Evolutionary conservation across 1,140 invertebrate species (phyloP), one percentile per base, ranked within the genome.

Genomic region (Muscidifurax raptorellus): DNA sequence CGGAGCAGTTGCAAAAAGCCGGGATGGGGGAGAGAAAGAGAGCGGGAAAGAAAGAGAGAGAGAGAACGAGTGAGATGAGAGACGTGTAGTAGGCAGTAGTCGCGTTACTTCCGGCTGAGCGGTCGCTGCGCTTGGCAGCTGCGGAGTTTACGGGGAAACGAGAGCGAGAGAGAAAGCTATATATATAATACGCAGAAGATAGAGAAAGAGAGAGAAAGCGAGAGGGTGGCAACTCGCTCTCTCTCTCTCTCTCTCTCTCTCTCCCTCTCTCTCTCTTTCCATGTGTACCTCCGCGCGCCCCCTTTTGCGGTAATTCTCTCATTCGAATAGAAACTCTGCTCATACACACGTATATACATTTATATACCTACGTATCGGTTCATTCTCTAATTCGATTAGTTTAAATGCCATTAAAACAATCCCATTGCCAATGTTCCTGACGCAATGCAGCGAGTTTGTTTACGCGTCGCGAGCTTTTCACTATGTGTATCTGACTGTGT

Each of bases 361-460:
- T 27, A 47, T 22, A 67, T 83, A 59, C 28, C n/a, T 1, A 22
- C 77, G 25, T 52, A 83, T 78, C 77, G 85, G 77, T 77, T 92
- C 90, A 88, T 90, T 91, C 91, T 89, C 90, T 93, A 92, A 93
- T 93, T 93, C 92, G 92, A 93, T 93, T 92, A 93, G 91, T 91
- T 92, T 91, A 92, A 92, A 93, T 92, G 91, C 91, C 90, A 92
- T 93, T 93, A 93, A 92, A 93, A 92, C 91, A 93, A 92, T 92
- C 91, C 91, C 88, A 89, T 92, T 92, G 90, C 88, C 78, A 89
- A 85, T 89, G 88, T 87, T 87, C 84, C 89, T 86, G 84, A 89
- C 87, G 86, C 86, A 85, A 74, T 81, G 25, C 9, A 69, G 28
- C 67, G 36, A 52, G 10, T 76, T 28, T 76, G 74, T 76, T 76